A percentile compares a stretch with the other conserved stretches of the same genome.
phyloP scores from a whole-genome alignment of 2,888 invertebrate genomes.

The Lagria hirta region DNA sequence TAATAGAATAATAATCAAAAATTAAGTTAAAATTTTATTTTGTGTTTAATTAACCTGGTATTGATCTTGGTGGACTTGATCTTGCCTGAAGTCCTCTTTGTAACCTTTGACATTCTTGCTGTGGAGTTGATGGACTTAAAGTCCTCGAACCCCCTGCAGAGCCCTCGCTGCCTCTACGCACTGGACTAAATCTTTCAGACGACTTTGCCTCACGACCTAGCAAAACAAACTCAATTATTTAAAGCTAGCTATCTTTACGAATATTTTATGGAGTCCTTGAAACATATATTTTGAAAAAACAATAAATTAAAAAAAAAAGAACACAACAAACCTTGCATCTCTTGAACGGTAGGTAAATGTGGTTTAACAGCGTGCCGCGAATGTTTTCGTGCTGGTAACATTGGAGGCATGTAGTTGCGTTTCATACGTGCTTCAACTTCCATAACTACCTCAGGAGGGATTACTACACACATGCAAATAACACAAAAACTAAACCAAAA shows the following conservation, averaged over 20 bases:
- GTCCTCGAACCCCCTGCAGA: slow-evolving; percentile 58
- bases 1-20: too few relatives aligned
- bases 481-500: slow-evolving; percentile 42
- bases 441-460: slow-evolving; percentile 85
- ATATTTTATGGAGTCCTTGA: too few relatives aligned
- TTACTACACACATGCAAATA: slow-evolving; percentile 61
- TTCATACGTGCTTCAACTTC: slow-evolving; percentile 87
- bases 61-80: slow-evolving; percentile 58
- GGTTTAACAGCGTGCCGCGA: slow-evolving; percentile 58
- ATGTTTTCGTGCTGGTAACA: slow-evolving; percentile 58
- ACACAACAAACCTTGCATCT: slow-evolving; percentile 66
- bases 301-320: slow-evolving; percentile 27
- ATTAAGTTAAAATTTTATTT: too few relatives aligned
- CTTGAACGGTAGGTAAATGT: slow-evolving; percentile 70
- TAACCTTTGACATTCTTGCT: slow-evolving; percentile 78
- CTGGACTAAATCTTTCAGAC: slow-evolving; percentile 84
- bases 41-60: slow-evolving; percentile 57
- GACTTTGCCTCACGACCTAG: slow-evolving; percentile 61
- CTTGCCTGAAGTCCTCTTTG: slow-evolving; percentile 60
- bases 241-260: too few relatives aligned
- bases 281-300: too few relatives aligned
- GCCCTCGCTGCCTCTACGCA: slow-evolving; percentile 85
- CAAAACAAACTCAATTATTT: slow-evolving; percentile 11
- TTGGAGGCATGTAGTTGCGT: slow-evolving; percentile 73
- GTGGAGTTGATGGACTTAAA: slow-evolving; percentile 65